Evolutionary conservation across 2,888 invertebrate species (phyloP).

Genomic region (Tipula confusa): DNA sequence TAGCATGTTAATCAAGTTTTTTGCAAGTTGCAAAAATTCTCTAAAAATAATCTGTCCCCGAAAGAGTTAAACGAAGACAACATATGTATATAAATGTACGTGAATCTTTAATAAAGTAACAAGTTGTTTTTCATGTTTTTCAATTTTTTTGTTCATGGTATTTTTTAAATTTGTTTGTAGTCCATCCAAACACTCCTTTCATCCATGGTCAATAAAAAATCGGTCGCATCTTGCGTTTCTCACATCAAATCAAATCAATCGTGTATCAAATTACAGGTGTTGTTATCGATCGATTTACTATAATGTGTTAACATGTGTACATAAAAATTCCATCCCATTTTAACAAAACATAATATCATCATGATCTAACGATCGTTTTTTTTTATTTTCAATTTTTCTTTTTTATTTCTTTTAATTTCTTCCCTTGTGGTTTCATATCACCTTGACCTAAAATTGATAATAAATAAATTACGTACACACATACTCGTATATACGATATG

Average conservation of each 20-base stretch:
- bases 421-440: slow-evolving; percentile 9
- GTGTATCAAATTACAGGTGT: background rate
- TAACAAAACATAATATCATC: background rate
- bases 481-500: background rate
- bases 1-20: too few relatives aligned
- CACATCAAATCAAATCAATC: background rate
- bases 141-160: background rate
- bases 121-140: background rate
- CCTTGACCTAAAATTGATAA: background rate
- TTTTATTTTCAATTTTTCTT: background rate
- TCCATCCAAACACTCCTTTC: background rate
- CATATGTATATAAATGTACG: too few relatives aligned
- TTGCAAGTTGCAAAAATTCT: background rate
- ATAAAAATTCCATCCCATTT: background rate
- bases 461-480: too few relatives aligned
- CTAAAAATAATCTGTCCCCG: background rate
- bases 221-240: background rate
- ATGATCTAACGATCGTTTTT: background rate
- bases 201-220: background rate
- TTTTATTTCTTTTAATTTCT: background rate
- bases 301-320: background rate
- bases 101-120: background rate
- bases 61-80: background rate
- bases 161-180: background rate
- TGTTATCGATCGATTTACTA: background rate